phyloP scores from a whole-genome alignment of 2,113 vertebrate genomes.

The Paraplagusia blochii region DNA sequence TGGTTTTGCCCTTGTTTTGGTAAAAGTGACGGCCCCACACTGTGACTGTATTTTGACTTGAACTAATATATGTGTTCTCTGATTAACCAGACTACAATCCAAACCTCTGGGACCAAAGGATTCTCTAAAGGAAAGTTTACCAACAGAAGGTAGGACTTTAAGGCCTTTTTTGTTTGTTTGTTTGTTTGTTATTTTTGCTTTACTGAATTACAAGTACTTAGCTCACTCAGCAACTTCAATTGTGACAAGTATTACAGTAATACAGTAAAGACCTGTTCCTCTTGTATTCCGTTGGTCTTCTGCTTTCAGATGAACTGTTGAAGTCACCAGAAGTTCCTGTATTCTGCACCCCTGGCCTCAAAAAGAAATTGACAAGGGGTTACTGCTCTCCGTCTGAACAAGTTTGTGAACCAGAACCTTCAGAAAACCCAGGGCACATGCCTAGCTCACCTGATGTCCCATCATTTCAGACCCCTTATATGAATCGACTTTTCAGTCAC shows the following conservation, averaged over 20 bases:
- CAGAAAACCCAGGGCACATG: neutral
- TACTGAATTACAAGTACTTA: too few species aligned
- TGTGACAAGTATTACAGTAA: too few species aligned
- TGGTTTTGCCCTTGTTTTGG: too few species aligned
- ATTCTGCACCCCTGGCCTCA: constrained; percentile 82
- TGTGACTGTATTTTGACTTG: too few species aligned
- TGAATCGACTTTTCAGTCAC: constrained; percentile 70
- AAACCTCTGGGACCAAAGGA: constrained; percentile 3
- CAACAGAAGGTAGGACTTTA: constrained; percentile 39
- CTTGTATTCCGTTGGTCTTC: neutral
- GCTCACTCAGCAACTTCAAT: too few species aligned
- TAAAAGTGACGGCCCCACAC: too few species aligned
- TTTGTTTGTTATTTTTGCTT: neutral
- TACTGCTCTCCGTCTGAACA: constrained; percentile 34
- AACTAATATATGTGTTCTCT: neutral
- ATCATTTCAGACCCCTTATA: constrained; percentile 71
- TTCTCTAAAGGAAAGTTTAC: constrained; percentile 19
- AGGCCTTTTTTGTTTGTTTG: neutral
- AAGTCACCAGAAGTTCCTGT: constrained; percentile 78
- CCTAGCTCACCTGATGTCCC: constrained; percentile 64
- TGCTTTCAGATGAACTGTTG: constrained; percentile 55
- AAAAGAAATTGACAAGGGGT: constrained; percentile 56
- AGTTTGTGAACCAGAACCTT: constrained; percentile 21
- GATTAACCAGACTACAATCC: constrained; percentile 29
- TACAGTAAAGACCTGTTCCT: too few species aligned